Evolutionary conservation across 2,888 invertebrate genomes (phyloP).

Genomic region (Lasioglossum lativentre): DNA sequence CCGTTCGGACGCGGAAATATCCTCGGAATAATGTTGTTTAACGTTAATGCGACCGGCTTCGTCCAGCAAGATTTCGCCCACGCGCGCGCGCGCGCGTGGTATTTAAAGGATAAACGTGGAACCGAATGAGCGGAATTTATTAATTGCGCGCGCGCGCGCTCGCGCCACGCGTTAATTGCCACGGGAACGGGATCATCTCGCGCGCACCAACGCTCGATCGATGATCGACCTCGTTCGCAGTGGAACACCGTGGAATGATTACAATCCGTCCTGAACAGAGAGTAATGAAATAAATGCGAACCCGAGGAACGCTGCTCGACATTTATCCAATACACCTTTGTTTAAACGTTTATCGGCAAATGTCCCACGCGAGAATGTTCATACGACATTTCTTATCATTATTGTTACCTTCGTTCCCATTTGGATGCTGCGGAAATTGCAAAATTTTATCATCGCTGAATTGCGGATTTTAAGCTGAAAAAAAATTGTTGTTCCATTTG

Average conservation of each 20-base stretch:
- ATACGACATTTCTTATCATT: neutral
- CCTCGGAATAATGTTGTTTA: neutral
- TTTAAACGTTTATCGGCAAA: neutral
- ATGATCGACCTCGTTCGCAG: neutral
- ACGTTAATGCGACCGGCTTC: neutral
- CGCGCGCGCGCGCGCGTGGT: neutral
- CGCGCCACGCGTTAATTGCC: neutral
- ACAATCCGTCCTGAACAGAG: neutral
- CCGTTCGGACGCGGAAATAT: neutral
- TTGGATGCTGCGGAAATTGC: too few relatives aligned
- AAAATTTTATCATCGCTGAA: too few relatives aligned
- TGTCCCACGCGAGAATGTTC: neutral
- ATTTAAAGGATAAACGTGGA: conserved; percentile 4
- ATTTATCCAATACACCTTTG: neutral
- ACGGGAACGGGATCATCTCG: neutral
- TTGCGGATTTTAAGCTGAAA: too few relatives aligned
- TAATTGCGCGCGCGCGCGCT: neutral
- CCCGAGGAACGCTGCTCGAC: neutral
- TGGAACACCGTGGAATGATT: neutral
- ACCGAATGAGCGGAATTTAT: neutral
- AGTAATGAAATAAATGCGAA: neutral
- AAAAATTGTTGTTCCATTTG: too few relatives aligned
- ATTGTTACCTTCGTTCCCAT: too few relatives aligned
- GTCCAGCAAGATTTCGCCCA: neutral
- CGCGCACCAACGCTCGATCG: neutral